Evolutionary conservation across 2,113 vertebrate genomes (phyloP), one percentile per base, ranked within the genome.

Genomic region (Limanda limanda): DNA sequence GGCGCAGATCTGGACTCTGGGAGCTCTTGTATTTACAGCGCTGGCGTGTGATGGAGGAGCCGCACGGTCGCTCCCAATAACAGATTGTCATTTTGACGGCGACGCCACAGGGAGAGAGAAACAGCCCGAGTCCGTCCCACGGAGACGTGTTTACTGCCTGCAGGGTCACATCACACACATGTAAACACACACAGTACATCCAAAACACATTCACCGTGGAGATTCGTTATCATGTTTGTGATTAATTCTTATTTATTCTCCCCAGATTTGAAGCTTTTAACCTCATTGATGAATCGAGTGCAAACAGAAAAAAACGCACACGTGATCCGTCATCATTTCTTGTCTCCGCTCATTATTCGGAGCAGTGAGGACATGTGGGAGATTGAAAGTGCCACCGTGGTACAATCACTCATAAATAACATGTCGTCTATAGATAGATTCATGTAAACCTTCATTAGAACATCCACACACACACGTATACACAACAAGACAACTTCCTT

Each of bases 41-140:
- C 61, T 69, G 80, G 73, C 77, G 58, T 76, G 78, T 86, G 88
- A 93, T 91, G 85, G 89, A 91, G 48, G 85, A 88, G 83, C 58
- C 48, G 12, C 27, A 31, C 52, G 1, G 52, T 76, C 83, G 76
- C 72, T 90, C 74, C 78, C 81, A 86, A 90, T 91, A 94, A 91
- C 93, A 92, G 86, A 71, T 85, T 88, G 91, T 94, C 92, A 93
- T 72, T 88, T 83, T 94, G 93, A 93, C 24, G 84, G 67, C 72
- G 75, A 88, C 80, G 60, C 91, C 90, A 90, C 92, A 93, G 73
- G 80, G 68, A 72, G 76, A 86, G 84, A 80, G 76, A 67, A 90
- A 81, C 91, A 91, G 91, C 86, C 86, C 7, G 74, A 75, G 76
- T 90, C 87, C 84, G 72, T 92, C 92, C 55, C 66, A 45, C 72